Evolutionary conservation across 1,140 invertebrate genomes (phyloP).

Genomic region (Neodiprion pinetum): DNA sequence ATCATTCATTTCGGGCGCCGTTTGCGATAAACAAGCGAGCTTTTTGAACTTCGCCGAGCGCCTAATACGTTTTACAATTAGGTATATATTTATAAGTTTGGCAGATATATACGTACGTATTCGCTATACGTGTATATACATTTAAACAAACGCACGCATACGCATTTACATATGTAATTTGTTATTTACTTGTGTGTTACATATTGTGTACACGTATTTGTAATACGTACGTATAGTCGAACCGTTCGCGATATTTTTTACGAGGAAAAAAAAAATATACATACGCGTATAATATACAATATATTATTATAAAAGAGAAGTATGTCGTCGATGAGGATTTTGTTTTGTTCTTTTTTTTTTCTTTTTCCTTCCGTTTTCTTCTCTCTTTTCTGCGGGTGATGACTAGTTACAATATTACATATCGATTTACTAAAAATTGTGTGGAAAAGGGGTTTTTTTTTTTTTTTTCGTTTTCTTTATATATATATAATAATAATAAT

Average conservation of each 20-base stretch:
- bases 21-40: too few relatives aligned
- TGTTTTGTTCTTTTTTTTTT: too few relatives aligned
- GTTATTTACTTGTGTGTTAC: conserved; percentile 38
- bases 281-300: conserved; percentile 43
- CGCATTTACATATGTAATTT: conserved; percentile 8
- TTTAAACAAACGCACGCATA: neutral
- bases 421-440: conserved; percentile 43
- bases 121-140: too few relatives aligned
- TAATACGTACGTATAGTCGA: conserved; percentile 25
- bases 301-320: conserved; percentile 44
- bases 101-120: too few relatives aligned
- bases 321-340: conserved; percentile 8
- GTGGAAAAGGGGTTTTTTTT: conserved; percentile 53
- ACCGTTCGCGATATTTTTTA: conserved; percentile 24
- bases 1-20: too few relatives aligned
- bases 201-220: conserved; percentile 35
- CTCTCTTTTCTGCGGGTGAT: too few relatives aligned
- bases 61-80: too few relatives aligned
- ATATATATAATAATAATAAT: conserved; percentile 27
- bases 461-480: conserved; percentile 32
- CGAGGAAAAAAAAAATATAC: conserved; percentile 25
- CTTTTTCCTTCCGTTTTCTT: too few relatives aligned
- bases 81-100: too few relatives aligned
- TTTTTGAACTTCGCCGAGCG: too few relatives aligned
- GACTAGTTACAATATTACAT: neutral